Conservation (phyloP, 2,797 vertebrate genomes). For the Scolopax rusticola region DNA sequence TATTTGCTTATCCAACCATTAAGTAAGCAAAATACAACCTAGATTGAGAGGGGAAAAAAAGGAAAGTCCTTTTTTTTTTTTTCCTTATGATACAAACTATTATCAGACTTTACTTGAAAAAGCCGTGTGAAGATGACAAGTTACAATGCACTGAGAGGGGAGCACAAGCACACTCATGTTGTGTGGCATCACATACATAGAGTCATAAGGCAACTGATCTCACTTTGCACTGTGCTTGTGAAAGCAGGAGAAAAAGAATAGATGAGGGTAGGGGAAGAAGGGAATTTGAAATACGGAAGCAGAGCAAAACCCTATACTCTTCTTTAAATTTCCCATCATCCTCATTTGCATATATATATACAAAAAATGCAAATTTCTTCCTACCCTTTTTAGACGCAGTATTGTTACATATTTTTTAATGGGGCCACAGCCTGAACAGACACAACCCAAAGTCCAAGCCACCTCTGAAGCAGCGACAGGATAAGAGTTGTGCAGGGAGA, state of each 20-base stretch:
- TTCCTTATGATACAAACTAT: neutral
- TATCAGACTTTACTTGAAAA: neutral
- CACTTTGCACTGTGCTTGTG: neutral
- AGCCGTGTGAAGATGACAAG: neutral
- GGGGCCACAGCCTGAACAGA: neutral
- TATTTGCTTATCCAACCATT: neutral
- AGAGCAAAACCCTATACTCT: neutral
- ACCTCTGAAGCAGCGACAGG: neutral
- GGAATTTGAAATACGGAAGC: neutral
- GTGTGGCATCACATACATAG: neutral
- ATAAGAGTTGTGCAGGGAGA: neutral
- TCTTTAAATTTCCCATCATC: neutral
- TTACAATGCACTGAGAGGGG: neutral
- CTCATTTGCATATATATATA: neutral
- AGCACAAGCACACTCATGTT: rapidly evolving
- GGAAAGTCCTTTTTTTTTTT: neutral
- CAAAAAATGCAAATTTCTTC: neutral
- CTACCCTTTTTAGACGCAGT: rapidly evolving
- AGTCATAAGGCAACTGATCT: neutral
- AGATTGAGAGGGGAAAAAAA: neutral
- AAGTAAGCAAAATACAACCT: neutral
- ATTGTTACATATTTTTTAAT: neutral
- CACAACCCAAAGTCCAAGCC: neutral
- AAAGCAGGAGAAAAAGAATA: neutral
- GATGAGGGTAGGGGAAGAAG: neutral